Percentiles rank a stretch among this genome's conserved stretches.
These are phyloP conservation scores for Pedionomus torquatus DNA, from an alignment of 2,113 vertebrate genomes.

Conservation along the genomic window DNA sequence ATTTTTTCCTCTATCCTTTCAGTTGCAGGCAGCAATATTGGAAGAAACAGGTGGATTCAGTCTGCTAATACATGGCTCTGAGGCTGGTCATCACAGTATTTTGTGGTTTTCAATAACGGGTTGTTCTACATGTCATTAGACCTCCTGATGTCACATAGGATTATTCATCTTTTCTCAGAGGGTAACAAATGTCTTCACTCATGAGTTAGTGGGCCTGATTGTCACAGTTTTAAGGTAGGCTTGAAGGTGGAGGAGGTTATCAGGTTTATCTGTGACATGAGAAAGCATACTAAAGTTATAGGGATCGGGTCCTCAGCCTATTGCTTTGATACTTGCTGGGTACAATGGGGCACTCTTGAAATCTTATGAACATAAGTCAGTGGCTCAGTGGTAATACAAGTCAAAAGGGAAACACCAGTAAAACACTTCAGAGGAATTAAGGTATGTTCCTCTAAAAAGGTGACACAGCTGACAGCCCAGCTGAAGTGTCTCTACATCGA, in stretches of 20 bases:
- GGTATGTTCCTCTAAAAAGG: neutral
- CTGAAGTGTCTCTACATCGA: neutral
- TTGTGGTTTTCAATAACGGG: accelerated
- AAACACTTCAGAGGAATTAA: neutral
- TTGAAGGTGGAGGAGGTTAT: neutral
- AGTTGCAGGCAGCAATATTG: neutral
- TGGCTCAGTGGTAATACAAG: neutral
- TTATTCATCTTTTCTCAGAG: neutral
- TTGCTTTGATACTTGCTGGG: neutral
- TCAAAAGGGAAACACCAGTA: neutral
- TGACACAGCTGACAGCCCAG: neutral
- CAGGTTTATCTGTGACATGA: neutral
- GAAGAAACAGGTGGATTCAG: neutral
- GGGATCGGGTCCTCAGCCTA: neutral
- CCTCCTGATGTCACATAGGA: accelerated
- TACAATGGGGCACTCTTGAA: neutral
- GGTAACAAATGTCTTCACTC: accelerated
- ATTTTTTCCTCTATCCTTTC: neutral
- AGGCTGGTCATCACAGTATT: neutral
- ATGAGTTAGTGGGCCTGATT: neutral
- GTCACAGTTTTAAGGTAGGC: neutral
- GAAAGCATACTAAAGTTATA: accelerated
- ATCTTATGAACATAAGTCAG: neutral
- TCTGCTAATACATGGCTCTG: neutral
- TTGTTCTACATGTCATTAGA: no score